Conservation (phyloP, 1,140 invertebrate genomes). For the Grapholita molesta region DNA sequence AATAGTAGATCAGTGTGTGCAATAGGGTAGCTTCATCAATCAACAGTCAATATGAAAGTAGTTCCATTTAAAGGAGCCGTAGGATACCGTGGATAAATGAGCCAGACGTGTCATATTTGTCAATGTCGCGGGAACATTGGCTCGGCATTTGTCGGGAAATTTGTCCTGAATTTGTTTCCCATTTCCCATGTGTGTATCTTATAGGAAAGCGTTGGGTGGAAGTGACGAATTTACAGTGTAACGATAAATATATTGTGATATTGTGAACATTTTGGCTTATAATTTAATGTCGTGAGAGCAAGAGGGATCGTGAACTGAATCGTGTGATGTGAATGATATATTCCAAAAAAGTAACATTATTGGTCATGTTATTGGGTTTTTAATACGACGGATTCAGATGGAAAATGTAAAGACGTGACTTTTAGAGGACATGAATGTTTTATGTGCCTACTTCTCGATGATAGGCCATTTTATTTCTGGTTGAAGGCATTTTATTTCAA, state of each 20-base stretch:
- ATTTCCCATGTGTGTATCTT: not conserved
- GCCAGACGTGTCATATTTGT: constrained; percentile 27
- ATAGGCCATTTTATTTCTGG: no score
- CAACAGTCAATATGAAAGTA: constrained; percentile 6
- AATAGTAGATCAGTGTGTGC: constrained; percentile 15
- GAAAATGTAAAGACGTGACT: no score
- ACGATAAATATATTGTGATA: not conserved
- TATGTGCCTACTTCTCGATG: no score
- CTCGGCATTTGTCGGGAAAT: constrained; percentile 20
- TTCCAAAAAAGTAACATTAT: no score
- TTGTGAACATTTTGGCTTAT: no score
- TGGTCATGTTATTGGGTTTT: no score
- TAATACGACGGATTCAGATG: no score
- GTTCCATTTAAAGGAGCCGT: constrained; percentile 27
- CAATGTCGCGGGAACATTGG: constrained; percentile 25
- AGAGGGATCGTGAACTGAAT: no score
- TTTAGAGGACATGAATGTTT: no score
- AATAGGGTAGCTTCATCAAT: not conserved
- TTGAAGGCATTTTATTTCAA: no score
- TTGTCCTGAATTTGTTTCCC: constrained; percentile 6
- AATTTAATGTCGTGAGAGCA: no score
- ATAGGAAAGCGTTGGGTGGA: not conserved
- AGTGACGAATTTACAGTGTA: not conserved
- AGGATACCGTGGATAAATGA: constrained; percentile 16
- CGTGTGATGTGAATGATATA: no score